Evolutionary conservation across 2,797 vertebrate genomes (phyloP).

Genomic region (Hafferia zeledoni): DNA sequence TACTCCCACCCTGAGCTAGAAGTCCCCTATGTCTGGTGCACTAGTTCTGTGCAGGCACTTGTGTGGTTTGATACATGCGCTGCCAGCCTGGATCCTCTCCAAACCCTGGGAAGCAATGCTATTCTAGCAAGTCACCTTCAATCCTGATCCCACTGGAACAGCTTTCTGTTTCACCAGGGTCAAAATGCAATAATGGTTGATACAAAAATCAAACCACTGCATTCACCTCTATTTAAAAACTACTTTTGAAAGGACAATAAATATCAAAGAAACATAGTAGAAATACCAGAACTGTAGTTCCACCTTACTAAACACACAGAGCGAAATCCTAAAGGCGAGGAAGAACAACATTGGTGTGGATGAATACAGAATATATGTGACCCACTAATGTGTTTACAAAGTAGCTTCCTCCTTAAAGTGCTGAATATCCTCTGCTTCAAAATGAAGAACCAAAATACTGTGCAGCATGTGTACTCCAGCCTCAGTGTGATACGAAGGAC

Average conservation of each 20-base stretch:
- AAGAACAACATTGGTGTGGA: fast-evolving
- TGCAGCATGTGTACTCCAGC: background rate
- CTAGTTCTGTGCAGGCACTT: background rate
- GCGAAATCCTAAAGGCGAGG: background rate
- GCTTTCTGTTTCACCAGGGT: background rate
- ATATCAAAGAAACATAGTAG: background rate
- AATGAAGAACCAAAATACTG: background rate
- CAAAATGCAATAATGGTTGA: background rate
- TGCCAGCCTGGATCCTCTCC: background rate
- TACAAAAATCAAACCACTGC: background rate
- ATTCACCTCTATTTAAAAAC: background rate
- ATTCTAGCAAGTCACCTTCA: background rate
- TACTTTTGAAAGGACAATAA: background rate
- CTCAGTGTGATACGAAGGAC: background rate
- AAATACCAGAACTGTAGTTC: background rate
- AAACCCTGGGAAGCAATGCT: background rate
- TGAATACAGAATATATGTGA: background rate
- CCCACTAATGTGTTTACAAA: background rate
- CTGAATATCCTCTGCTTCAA: background rate
- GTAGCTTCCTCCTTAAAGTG: background rate
- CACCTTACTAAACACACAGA: background rate
- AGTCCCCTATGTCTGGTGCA: background rate
- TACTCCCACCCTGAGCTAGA: background rate
- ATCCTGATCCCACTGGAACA: background rate
- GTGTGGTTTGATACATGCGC: background rate